Base-by-base conservation (phyloP, 2,113 vertebrate species). In the Monopterus albus region DNA sequence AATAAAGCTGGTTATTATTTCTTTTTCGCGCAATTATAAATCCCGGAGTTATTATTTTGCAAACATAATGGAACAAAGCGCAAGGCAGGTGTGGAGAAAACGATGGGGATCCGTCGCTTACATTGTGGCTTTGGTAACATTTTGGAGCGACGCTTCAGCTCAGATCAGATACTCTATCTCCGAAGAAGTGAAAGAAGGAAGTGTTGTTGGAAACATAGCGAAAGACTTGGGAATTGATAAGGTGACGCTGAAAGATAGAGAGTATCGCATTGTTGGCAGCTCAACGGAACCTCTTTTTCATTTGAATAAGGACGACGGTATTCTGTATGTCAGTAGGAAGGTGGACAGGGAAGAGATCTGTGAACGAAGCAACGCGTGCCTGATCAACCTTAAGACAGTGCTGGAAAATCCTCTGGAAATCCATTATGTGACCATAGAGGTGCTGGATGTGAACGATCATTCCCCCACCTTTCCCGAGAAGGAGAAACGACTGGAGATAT, bases 361-460 rank as follows among this genome's bases (percentile, higher is more conserved):
- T 49, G 86, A 75, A 29, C 25, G 67, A 38, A 90, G 74, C 68
- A 62, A 23, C 26, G 14, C 78, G 14, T 92, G 92, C 46, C 36
- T 84, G 10, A 84, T 95, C 17, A 91, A 84, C 21, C 63, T 87
- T 15, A 81, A 90, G 56, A 81, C 83, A 1, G 79, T 93, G 1
- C 28, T 93, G 12, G 85, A 90, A 14, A 81, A 91, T 29, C 94
- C 94, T 14, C 81, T 95, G 58, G 92, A 94, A 74, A 87, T 95
- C 17, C 94, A 94, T 75, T 92, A 94, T 3, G 91, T 94, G 40
- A 14, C 88, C 14, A 76, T 95, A 57, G 91, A 93, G 47, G 78
- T 95, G 60, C 75, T 82, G 28, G 94, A 95, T 39, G 50, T 95
- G 40, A 95, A 85, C 38, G 79, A 86, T 35, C 72, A 86, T 20